phyloP scores from a whole-genome alignment of 2,113 vertebrate species.

The Camarhynchus parvulus region DNA sequence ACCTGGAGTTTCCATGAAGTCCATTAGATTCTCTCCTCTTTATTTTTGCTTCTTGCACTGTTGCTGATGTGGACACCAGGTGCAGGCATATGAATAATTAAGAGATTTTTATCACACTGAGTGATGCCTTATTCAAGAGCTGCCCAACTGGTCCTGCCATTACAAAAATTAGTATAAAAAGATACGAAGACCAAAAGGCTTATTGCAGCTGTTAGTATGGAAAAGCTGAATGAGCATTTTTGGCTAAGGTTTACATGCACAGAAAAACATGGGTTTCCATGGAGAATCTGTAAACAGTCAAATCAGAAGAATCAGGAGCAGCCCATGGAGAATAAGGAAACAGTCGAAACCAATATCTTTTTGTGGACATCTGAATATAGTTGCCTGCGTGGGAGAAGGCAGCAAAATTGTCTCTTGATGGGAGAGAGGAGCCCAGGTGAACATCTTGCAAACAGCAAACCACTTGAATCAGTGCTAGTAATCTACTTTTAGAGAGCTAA shows the following conservation, averaged over 20 bases:
- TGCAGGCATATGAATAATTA: neutral
- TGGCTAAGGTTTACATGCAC: neutral
- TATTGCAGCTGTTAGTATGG: neutral
- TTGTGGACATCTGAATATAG: neutral
- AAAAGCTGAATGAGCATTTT: neutral
- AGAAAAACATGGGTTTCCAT: neutral
- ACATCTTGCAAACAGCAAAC: neutral
- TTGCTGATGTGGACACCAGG: neutral
- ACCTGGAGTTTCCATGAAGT: neutral
- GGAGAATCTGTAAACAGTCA: neutral
- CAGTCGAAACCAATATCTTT: neutral
- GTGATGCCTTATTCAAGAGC: neutral
- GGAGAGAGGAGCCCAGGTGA: neutral
- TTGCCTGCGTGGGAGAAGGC: neutral
- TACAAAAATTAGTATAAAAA: neutral
- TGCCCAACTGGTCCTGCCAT: neutral
- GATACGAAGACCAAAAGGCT: neutral
- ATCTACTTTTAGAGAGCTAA: neutral
- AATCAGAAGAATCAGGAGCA: too few relatives aligned
- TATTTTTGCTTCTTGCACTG: neutral
- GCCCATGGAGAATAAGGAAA: neutral
- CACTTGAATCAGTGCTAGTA: neutral
- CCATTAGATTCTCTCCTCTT: neutral
- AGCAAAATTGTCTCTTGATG: neutral
- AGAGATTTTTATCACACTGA: neutral